phyloP scores from a whole-genome alignment of 2,113 vertebrate species.

The Sigmodon hispidus region DNA sequence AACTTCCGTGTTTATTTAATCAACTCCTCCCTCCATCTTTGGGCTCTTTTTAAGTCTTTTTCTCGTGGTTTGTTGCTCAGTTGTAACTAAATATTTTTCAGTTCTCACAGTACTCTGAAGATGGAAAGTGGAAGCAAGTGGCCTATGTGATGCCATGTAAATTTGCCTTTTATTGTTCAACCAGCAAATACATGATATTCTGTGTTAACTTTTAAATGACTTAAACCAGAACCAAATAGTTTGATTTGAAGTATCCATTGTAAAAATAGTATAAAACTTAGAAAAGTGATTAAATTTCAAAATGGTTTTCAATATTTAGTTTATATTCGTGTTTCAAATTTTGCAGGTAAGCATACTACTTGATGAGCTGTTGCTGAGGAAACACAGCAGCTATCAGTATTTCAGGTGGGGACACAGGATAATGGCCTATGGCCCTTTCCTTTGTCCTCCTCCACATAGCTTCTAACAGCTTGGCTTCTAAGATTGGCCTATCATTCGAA shows the following conservation, averaged over 20 bases:
- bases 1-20: conserved; percentile 70
- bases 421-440: accelerated
- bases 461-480: not conserved
- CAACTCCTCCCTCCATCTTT: not conserved
- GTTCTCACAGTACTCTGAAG: conserved; percentile 1
- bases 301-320: not conserved
- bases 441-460: not conserved
- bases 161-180: conserved; percentile 14
- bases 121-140: conserved; percentile 13
- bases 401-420: not conserved
- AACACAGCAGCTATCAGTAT: accelerated
- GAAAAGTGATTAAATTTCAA: not conserved
- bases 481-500: not conserved
- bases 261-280: conserved; percentile 16
- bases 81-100: not conserved
- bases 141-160: not conserved
- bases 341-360: not conserved
- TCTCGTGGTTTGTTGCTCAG: conserved; percentile 26
- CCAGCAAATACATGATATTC: not conserved
- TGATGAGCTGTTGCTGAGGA: not conserved
- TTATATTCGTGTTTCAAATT: not conserved
- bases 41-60: conserved; percentile 5
- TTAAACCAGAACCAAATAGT: not conserved
- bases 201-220: conserved; percentile 6
- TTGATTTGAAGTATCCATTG: not conserved